Conservation (phyloP, 2,888 invertebrate species). For the Cloeon dipterum region DNA sequence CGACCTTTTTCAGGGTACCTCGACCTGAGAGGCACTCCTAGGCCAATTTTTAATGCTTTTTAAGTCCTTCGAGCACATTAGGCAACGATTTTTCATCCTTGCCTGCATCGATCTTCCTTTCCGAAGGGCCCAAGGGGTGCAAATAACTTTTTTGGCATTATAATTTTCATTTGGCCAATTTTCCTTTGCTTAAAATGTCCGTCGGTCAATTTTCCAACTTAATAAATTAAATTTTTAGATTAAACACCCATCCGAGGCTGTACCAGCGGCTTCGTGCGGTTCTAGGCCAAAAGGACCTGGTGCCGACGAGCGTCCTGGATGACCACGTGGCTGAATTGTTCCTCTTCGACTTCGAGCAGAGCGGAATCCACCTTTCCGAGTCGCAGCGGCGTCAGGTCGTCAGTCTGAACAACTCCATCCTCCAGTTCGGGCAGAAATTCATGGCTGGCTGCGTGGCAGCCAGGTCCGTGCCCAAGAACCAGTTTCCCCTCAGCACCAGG, state of each 20-base stretch:
- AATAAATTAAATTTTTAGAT: conserved; percentile 21
- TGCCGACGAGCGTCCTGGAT: conserved; percentile 46
- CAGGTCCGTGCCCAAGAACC: conserved; percentile 34
- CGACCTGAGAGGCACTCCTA: too few species aligned
- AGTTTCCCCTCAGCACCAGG: conserved; percentile 37
- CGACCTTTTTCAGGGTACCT: too few species aligned
- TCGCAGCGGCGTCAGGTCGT: conserved; percentile 51
- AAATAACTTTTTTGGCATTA: not conserved
- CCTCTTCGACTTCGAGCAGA: conserved; percentile 91
- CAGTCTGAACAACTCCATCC: conserved; percentile 60
- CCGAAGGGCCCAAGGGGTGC: too few species aligned
- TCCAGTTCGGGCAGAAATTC: conserved; percentile 58
- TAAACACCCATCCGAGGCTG: conserved; percentile 74
- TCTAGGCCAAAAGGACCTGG: conserved; percentile 41
- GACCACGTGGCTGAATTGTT: conserved; percentile 71
- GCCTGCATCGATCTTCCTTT: too few species aligned
- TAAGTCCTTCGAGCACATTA: too few species aligned
- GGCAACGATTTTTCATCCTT: too few species aligned
- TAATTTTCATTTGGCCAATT: too few species aligned
- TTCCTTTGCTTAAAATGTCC: not conserved
- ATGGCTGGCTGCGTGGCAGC: conserved; percentile 52
- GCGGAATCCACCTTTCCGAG: conserved; percentile 82
- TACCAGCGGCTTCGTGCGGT: conserved; percentile 55
- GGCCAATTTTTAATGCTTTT: too few species aligned
- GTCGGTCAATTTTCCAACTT: not conserved